Base-by-base conservation (phyloP, 2,113 vertebrate genomes). In the Octodon degus region DNA sequence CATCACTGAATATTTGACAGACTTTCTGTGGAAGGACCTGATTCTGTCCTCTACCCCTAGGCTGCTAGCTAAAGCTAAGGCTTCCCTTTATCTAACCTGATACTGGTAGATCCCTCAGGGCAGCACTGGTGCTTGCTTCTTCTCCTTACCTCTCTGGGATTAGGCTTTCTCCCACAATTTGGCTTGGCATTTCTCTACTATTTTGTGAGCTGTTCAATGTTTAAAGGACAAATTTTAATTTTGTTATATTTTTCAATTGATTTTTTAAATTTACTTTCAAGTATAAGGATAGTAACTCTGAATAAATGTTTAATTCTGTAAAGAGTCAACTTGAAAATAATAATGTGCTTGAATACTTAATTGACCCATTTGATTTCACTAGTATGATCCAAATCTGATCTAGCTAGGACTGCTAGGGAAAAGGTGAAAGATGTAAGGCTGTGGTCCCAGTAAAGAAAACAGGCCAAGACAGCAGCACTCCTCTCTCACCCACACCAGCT, bases 201-300 rank as follows among this genome's bases (percentile, higher is more conserved):
- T 94, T 91, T 89, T 85, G 37, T 68, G 34, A 97, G 86, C 7
- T 77, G 17, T 76, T 76, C 68, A 90, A 9, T 67, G 58, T 86
- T 80, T 65, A 95, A 94, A 89, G 24, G 47, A 34, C 50, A 72
- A 40, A 85, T 63, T 11, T 20, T 74, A 17, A 53, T 86, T 63
- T 85, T 77, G 79, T 62, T 74, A 70, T 82, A 89, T 92, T 43
- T 89, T 96, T 86, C 40, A 93, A 80, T 53, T 90, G 25, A 22
- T 74, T 83, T 94, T 95, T 90, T 81, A 10, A 50, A 58, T 58
- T 93, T 94, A 27, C 55, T 91, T 96, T 83, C 58, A 82, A 94
- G 65, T 76, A 37, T 94, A 20, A 89, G 63, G 53, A 95, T 91
- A 37, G 32, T 40, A 72, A 77, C 2, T 93, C 58, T 90, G 34